A percentile compares a stretch with the other conserved stretches of the same genome.
Conservation (phyloP, 2,797 vertebrate genomes). For the Onychomys leucogaster region DNA sequence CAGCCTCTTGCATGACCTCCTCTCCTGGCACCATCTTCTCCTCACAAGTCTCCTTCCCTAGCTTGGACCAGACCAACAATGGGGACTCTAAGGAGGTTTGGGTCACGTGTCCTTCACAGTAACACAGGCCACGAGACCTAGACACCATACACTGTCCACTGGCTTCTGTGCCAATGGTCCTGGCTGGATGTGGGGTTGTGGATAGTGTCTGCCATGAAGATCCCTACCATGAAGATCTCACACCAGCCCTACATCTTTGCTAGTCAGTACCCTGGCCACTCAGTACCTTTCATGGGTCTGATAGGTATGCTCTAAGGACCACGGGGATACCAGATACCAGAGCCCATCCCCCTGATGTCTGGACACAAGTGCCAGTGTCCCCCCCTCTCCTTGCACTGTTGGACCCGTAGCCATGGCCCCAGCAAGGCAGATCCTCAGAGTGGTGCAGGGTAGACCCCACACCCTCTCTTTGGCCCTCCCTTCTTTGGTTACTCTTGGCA, state of each 20-base stretch:
- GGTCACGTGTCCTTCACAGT: not conserved
- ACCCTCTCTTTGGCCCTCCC: not conserved
- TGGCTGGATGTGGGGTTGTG: fast-evolving
- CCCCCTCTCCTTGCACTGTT: not conserved
- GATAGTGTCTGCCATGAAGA: not conserved
- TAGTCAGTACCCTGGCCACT: not conserved
- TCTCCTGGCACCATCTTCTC: too few species aligned
- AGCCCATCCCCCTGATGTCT: not conserved
- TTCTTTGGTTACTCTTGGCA: not conserved
- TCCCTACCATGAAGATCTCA: too few species aligned
- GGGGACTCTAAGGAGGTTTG: too few species aligned
- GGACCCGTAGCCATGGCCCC: not conserved
- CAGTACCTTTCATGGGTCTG: fast-evolving
- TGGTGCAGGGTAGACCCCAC: not conserved
- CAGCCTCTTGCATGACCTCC: fast-evolving
- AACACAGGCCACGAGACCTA: not conserved
- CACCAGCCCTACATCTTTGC: not conserved
- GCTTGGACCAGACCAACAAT: too few species aligned
- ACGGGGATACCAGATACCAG: not conserved
- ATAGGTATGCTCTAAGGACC: fast-evolving
- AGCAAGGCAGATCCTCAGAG: not conserved
- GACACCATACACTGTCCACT: not conserved
- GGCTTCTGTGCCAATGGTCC: fast-evolving
- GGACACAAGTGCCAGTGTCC: not conserved
- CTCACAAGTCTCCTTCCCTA: not conserved